Conservation (phyloP, 2,888 invertebrate genomes). For the Cyaniris semiargus region DNA sequence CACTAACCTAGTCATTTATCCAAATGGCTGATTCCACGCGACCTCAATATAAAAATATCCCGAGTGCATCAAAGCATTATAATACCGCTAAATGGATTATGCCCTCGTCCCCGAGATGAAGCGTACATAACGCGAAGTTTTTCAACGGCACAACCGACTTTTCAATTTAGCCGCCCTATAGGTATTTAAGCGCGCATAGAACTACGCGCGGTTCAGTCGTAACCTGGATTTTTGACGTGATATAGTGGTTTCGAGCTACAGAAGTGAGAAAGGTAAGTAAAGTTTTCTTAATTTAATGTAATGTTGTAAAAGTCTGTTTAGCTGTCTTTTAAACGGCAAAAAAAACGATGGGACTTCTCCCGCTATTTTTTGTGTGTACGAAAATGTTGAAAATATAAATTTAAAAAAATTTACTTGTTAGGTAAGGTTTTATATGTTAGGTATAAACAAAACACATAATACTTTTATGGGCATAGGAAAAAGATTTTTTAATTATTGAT, state of each 20-base stretch:
- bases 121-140: not conserved
- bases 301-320: not conserved
- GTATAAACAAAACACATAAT: too few relatives aligned
- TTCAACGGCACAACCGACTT: not conserved
- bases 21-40: not conserved
- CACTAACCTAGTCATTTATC: not conserved
- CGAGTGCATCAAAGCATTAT: conserved; percentile 27
- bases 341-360: too few relatives aligned
- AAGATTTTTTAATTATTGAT: too few relatives aligned
- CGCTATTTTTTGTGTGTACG: too few relatives aligned
- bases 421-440: too few relatives aligned
- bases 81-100: conserved; percentile 18
- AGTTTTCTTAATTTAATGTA: not conserved
- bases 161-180: conserved; percentile 20
- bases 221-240: not conserved
- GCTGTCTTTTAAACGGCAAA: not conserved
- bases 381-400: too few relatives aligned
- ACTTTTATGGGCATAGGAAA: too few relatives aligned
- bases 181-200: not conserved
- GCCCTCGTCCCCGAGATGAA: not conserved
- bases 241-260: not conserved
- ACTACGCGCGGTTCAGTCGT: not conserved
- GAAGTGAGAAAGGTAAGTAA: not conserved
- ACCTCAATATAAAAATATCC: conserved; percentile 13
- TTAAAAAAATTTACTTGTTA: too few relatives aligned